Evolutionary conservation across 2,888 invertebrate species (phyloP).

Genomic region (Dimorphilus gyrociliatus): DNA sequence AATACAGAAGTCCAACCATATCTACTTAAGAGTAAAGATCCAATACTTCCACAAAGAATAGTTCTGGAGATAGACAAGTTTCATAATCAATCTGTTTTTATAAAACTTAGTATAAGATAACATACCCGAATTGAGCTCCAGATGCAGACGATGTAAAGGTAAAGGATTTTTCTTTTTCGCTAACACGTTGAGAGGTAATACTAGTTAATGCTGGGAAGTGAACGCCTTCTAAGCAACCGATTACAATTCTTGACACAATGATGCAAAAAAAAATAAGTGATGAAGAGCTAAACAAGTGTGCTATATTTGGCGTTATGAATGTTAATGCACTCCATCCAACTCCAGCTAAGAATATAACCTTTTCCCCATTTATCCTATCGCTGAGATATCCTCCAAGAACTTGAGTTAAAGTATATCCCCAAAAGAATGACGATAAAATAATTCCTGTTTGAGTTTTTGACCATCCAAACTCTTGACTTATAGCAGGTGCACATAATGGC

Average conservation of each 20-base stretch:
- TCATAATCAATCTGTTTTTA: too few species aligned
- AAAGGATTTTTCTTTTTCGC: conserved; percentile 48
- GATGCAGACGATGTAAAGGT: conserved; percentile 50
- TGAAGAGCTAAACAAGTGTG: conserved; percentile 36
- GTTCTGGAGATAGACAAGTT: conserved; percentile 44
- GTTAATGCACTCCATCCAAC: conserved; percentile 38
- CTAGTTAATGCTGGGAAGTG: conserved; percentile 56
- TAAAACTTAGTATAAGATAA: too few species aligned
- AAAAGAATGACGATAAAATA: conserved; percentile 53
- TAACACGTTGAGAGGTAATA: conserved; percentile 49
- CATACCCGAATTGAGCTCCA: conserved; percentile 42
- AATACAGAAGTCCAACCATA: conserved; percentile 52
- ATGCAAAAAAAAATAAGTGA: conserved; percentile 44
- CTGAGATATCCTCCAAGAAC: conserved; percentile 40
- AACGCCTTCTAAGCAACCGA: conserved; percentile 52
- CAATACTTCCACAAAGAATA: conserved; percentile 49
- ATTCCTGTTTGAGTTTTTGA: conserved; percentile 49
- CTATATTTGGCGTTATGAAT: conserved; percentile 31
- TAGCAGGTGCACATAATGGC: conserved; percentile 48
- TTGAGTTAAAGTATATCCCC: conserved; percentile 54
- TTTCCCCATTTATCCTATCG: conserved; percentile 48
- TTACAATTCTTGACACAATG: conserved; percentile 46
- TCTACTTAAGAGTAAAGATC: conserved; percentile 48
- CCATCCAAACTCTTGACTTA: conserved; percentile 50
- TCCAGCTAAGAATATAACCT: conserved; percentile 48